Percentiles rank a stretch among this genome's conserved stretches.
phyloP scores from a whole-genome alignment of 2,888 invertebrate genomes.

The Diarsia mendica region DNA sequence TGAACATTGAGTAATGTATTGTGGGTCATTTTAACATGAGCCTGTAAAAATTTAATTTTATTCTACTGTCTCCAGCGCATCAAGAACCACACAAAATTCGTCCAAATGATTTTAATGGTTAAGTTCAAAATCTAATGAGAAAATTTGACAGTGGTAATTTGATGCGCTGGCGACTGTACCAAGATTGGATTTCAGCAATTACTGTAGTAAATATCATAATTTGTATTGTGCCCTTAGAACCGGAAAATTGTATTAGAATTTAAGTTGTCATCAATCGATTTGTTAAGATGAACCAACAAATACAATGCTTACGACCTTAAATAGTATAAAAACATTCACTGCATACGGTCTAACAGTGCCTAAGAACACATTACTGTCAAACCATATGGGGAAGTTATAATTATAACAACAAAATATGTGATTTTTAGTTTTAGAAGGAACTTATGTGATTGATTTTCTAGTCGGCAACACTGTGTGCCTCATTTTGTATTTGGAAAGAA shows the following conservation, averaged over 20 bases:
- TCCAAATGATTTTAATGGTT: too few species aligned
- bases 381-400: constrained; percentile 53
- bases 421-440: constrained; percentile 66
- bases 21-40: not conserved
- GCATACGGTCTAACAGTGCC: constrained; percentile 72
- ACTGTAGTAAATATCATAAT: not conserved
- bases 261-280: not conserved
- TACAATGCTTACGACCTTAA: constrained; percentile 53
- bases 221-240: not conserved
- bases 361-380: constrained; percentile 63
- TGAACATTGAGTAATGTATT: not conserved
- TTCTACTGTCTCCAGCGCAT: too few species aligned
- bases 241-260: not conserved
- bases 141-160: too few species aligned
- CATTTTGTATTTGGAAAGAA: constrained; percentile 51
- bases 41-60: not conserved
- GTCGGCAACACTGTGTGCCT: constrained; percentile 67
- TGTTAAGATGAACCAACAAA: constrained; percentile 10
- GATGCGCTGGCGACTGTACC: not conserved
- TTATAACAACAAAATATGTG: constrained; percentile 60
- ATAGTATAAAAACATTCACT: constrained; percentile 59
- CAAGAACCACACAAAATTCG: too few species aligned
- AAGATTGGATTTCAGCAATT: not conserved
- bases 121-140: too few species aligned
- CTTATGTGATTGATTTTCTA: constrained; percentile 75